phyloP scores from a whole-genome alignment of 2,797 vertebrate genomes.

The Pantherophis vulpinus region DNA sequence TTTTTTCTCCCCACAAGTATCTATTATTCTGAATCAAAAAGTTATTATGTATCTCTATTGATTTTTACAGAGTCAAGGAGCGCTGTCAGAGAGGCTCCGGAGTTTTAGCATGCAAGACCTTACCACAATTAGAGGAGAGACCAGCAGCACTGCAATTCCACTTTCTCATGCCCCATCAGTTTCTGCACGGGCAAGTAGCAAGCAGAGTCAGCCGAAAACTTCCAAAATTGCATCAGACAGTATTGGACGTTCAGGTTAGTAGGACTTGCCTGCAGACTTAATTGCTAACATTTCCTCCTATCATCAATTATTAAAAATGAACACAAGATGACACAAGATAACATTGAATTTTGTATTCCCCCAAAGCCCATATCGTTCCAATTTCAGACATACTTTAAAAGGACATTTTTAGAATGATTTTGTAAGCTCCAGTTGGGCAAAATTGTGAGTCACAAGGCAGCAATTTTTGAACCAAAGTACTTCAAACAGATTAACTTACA shows the following conservation, averaged over 20 bases:
- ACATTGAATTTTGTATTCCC: background rate
- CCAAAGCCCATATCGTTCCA: background rate
- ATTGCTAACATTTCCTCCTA: background rate
- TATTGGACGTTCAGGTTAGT: constrained; percentile 77
- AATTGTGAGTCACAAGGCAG: background rate
- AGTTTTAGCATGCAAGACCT: constrained; percentile 99
- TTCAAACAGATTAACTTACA: background rate
- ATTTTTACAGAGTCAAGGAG: constrained; percentile 86
- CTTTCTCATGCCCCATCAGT: constrained; percentile 65
- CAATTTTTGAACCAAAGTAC: background rate
- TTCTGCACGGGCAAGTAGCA: constrained; percentile 71
- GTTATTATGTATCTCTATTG: constrained; percentile 37
- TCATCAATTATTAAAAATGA: constrained; percentile 15
- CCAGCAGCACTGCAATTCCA: constrained; percentile 49
- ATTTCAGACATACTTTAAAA: background rate
- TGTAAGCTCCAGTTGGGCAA: background rate
- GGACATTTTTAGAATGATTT: background rate
- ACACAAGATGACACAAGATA: background rate
- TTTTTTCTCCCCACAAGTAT: background rate
- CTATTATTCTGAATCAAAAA: background rate
- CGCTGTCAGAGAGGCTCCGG: constrained; percentile 91
- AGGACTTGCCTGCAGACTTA: background rate
- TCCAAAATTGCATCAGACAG: constrained; percentile 90
- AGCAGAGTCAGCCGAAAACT: constrained; percentile 81
- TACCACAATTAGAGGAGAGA: constrained; percentile 85